Evolutionary conservation across 2,888 invertebrate species (phyloP), one percentile per base, ranked within the genome.

Genomic region (Drosophila nigritarsus): DNA sequence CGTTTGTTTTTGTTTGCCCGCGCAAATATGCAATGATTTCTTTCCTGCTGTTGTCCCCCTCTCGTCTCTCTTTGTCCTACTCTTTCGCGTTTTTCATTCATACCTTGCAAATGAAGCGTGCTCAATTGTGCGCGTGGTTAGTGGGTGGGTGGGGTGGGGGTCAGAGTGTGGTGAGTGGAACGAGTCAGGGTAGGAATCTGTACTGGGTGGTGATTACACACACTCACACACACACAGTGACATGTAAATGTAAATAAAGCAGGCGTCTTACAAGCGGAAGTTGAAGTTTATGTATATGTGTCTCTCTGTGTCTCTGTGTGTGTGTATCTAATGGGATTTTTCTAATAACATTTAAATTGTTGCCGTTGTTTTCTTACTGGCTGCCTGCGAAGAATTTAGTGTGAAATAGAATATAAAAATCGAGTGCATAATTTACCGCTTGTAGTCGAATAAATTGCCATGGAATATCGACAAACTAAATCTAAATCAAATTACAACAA

Each of bases 341-440:
- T 82, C 89, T 84, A 85, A 85, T 85, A 87, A 82, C 80, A 89
- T 89, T 89, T 87, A 87, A 85, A 89, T 82, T 89, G 88, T 84
- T 75, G 71, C 65, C 85, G 58, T 73, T 20, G 15, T 68, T 73
- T 73, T 77, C 66, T 64, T 71, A 45, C 74, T 59, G 54, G 34
- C 48, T 49, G 62, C 45, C 65, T 63, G 56, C 61, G 49, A 73
- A 71, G 55, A 84, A 85, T 84, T 87, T 74, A 80, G 74, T 74
- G 75, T 75, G 63, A 73, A 72, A 54, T 48, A 24, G 7, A 8
- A 53, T 58, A 56, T 50, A 7, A 66, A 65, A 71, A 40, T 42
- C 24, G 29, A 56, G 48, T 68, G 49, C 50, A 65, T 64, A 69
- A 72, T 58, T 60, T 55, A 67, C 38, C 42, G 27, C 40, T 59